Base-by-base conservation (phyloP, 2,888 invertebrate species). In the Tipula confusa region DNA sequence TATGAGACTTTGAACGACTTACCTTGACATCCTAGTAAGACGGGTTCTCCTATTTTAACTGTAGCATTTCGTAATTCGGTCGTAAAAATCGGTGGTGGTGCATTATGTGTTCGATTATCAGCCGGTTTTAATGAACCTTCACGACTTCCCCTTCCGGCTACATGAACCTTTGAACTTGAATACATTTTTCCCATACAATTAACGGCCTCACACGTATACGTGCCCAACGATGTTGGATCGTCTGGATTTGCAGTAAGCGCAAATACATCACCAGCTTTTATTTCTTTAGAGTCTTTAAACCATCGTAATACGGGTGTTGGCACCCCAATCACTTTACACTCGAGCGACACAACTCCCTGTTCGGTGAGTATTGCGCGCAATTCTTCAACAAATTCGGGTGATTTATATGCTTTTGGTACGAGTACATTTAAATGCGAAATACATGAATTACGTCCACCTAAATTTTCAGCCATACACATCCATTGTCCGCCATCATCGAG, bases 261-360 rank as follows among this genome's bases (percentile, higher is more conserved):
- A 87, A 97, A 96, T 33, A 96, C 95, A 88, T 97, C 97, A 0
- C 97, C 97, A 0, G 97, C 96, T 88, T 95, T 95, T 85, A 97
- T 97, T 89, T 96, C 96, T 85, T 94, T 93, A 84, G 95, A 94
- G 88, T 96, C 97, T 91, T 97, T 95, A 88, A 93, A 95, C 94
- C 94, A 94, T 84, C 93, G 91, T 84, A 95, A 88, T 24, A 93
- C 92, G 0, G 95, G 95, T 0, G 96, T 96, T 1, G 97, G 97
- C n/a, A 96, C 95, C 15, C 97, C 97, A 83, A 96, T 93, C 24
- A 96, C 96, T 89, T 97, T 97, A 88, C 97, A 97, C 89, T 97
- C 96, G 85, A 98, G 90, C 0, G 96, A 95, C 11, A 97, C 97
- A 0, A 96, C 96, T 79, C 97, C 97, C 86, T 95, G 95, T 87